Percentiles rank a stretch among this genome's conserved stretches.
These are phyloP conservation scores for Herpailurus yagouaroundi DNA, from an alignment of 2,113 vertebrate genomes.

Conservation along the genomic window DNA sequence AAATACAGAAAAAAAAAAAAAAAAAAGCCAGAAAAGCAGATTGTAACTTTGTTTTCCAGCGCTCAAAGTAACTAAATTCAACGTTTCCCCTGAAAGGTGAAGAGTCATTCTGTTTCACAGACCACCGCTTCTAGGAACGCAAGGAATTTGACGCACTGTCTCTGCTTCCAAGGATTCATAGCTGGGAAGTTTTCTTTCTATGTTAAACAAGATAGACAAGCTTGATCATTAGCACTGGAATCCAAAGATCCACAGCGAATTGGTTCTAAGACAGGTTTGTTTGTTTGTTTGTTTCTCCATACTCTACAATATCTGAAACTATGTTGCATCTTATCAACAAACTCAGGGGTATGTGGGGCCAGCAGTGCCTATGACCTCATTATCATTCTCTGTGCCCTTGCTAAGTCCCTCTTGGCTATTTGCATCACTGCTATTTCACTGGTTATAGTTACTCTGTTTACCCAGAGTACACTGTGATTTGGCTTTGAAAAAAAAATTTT, in stretches of 20 bases:
- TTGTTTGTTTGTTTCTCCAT: background rate
- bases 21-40: background rate
- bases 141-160: background rate
- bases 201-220: background rate
- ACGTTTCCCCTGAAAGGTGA: background rate
- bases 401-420: background rate
- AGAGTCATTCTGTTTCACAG: background rate
- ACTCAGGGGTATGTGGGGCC: fast-evolving
- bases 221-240: background rate
- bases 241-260: background rate
- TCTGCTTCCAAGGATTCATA: background rate
- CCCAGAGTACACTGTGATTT: background rate
- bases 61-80: background rate
- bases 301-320: background rate
- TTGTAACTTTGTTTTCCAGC: background rate
- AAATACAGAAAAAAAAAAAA: background rate
- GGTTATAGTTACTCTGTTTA: background rate
- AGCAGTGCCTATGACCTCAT: background rate
- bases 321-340: background rate
- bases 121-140: background rate
- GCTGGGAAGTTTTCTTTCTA: background rate
- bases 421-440: background rate
- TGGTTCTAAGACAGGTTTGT: background rate
- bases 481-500: conserved; percentile 22
- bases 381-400: background rate